These are phyloP conservation scores for Scaptomyza hsui DNA, from an alignment of 1,140 invertebrate genomes.

Conservation along the genomic window DNA sequence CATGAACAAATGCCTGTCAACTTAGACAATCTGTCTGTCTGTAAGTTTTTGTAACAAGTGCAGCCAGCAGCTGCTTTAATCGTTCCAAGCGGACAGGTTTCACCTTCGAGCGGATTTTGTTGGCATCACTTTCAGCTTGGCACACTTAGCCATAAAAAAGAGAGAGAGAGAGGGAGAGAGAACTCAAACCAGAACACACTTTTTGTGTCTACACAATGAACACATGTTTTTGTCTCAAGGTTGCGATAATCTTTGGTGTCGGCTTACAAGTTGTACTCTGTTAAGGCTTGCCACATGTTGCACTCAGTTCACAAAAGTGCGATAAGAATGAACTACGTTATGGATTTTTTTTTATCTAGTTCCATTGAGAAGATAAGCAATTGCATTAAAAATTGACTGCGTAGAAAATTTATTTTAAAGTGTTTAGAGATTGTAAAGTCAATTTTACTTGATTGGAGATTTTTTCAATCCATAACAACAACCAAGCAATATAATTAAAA, in stretches of 20 bases:
- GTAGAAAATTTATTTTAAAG: not conserved
- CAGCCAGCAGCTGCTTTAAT: constrained; percentile 17
- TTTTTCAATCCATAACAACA: not conserved
- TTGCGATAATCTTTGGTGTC: constrained; percentile 32
- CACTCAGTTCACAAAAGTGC: not conserved
- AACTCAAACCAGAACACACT: constrained; percentile 16
- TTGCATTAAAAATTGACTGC: constrained; percentile 4
- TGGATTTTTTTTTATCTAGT: constrained; percentile 6
- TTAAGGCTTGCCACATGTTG: constrained; percentile 28
- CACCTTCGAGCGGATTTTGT: constrained; percentile 53
- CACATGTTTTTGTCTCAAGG: constrained; percentile 23
- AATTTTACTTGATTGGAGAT: too few relatives aligned
- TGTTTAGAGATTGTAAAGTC: too few relatives aligned
- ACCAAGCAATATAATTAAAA: constrained; percentile 21
- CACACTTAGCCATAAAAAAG: constrained; percentile 46
- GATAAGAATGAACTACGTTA: constrained; percentile 24
- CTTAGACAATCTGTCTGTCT: constrained; percentile 36
- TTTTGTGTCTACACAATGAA: constrained; percentile 14
- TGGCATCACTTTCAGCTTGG: constrained; percentile 68
- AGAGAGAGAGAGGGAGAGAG: not conserved
- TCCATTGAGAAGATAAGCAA: constrained; percentile 13
- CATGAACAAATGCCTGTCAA: constrained; percentile 23
- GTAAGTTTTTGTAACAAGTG: constrained; percentile 47
- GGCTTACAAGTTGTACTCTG: constrained; percentile 8
- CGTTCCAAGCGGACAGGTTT: constrained; percentile 60